phyloP scores from a whole-genome alignment of 2,797 vertebrate genomes.

The Sebastiscus tertius region DNA sequence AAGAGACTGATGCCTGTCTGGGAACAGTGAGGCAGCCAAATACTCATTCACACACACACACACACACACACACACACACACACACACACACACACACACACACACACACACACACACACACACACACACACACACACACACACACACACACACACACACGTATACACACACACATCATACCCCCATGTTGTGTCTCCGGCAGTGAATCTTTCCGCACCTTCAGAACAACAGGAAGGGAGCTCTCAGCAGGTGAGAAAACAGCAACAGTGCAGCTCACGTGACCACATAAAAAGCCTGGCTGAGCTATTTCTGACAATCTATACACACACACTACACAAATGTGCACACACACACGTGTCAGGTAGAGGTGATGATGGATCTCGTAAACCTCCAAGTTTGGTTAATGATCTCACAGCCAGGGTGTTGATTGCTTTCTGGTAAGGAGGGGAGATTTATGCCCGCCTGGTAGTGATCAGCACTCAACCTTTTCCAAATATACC shows the following conservation, averaged over 20 bases:
- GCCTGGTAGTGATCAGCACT: constrained; percentile 21
- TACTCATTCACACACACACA: constrained; percentile 7
- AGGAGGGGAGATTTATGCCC: constrained; percentile 26
- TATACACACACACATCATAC: constrained; percentile 7
- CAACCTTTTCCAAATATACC: constrained; percentile 17
- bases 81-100: no score
- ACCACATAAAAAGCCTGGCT: constrained; percentile 22
- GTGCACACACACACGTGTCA: neutral
- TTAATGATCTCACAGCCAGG: constrained; percentile 44
- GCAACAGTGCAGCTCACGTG: constrained; percentile 8
- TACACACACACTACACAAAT: neutral
- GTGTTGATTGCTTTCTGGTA: constrained; percentile 48
- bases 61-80: constrained; percentile 14
- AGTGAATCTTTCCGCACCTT: constrained; percentile 52
- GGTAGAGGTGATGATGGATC: constrained; percentile 44
- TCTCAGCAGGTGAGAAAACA: constrained; percentile 54
- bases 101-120: constrained; percentile 11
- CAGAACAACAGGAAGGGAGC: constrained; percentile 47
- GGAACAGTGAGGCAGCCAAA: constrained; percentile 35
- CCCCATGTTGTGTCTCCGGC: constrained; percentile 40
- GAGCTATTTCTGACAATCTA: constrained; percentile 15
- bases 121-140: constrained; percentile 5
- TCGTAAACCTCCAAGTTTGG: constrained; percentile 16
- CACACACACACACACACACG: constrained; percentile 1
- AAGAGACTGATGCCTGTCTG: constrained; percentile 61